These are phyloP conservation scores for Plebejus argus DNA, from an alignment of 2,888 invertebrate genomes.

Conservation along the genomic window DNA sequence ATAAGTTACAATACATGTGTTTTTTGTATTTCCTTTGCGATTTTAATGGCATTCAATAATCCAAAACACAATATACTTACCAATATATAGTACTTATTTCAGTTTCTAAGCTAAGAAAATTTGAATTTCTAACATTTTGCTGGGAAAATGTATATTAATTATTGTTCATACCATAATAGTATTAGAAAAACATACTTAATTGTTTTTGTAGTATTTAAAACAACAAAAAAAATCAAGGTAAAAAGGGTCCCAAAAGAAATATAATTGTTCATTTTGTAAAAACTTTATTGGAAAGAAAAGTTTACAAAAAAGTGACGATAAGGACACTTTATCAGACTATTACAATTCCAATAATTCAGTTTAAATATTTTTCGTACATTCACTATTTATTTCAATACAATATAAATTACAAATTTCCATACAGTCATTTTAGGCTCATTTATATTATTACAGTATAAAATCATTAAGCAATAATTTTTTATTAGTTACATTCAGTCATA, in stretches of 20 bases:
- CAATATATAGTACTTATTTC: no score
- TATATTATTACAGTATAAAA: background rate
- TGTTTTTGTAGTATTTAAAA: no score
- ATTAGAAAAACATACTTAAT: no score
- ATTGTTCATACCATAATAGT: no score
- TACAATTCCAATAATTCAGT: conserved; percentile 33
- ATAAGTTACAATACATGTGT: conserved; percentile 59
- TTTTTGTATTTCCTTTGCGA: conserved; percentile 43
- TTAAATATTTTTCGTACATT: conserved; percentile 30
- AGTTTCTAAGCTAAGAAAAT: no score
- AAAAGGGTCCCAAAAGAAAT: conserved; percentile 32
- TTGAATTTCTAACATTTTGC: no score
- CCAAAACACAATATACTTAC: no score
- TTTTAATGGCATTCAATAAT: no score
- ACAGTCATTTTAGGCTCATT: conserved; percentile 1
- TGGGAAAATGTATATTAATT: no score
- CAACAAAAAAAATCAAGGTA: conserved; percentile 20
- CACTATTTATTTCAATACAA: conserved; percentile 26
- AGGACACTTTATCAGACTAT: conserved; percentile 56
- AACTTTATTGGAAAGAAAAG: conserved; percentile 70
- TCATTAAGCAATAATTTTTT: background rate
- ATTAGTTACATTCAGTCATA: no score
- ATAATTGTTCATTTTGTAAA: conserved; percentile 51
- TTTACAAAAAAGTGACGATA: conserved; percentile 61
- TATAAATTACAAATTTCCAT: conserved; percentile 19